phyloP scores from a whole-genome alignment of 2,888 invertebrate genomes.

The Tridacna crocea region DNA sequence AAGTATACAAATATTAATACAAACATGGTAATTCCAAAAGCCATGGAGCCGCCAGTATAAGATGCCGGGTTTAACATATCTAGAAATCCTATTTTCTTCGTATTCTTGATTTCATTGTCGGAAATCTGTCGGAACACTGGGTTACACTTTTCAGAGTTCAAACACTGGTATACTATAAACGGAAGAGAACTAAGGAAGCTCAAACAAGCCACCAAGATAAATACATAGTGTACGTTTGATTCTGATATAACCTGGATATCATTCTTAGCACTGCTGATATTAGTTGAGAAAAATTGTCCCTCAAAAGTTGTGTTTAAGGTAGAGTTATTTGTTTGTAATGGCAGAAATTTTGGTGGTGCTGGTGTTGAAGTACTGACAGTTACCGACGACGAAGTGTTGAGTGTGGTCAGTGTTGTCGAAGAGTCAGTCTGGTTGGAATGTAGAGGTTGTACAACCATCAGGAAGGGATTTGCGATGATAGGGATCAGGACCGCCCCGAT shows the following conservation, averaged over 20 bases:
- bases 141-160: conserved; percentile 16
- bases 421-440: not conserved
- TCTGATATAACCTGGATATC: conserved; percentile 1
- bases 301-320: not conserved
- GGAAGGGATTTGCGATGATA: conserved; percentile 64
- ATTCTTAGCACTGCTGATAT: not conserved
- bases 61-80: conserved; percentile 47
- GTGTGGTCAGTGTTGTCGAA: not conserved
- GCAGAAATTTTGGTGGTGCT: not conserved
- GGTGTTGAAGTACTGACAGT: not conserved
- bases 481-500: conserved; percentile 69
- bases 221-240: not conserved
- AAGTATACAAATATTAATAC: conserved; percentile 40
- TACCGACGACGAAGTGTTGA: not conserved
- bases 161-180: conserved; percentile 15
- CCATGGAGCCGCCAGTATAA: conserved; percentile 43
- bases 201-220: conserved; percentile 6
- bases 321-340: not conserved
- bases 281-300: conserved; percentile 10
- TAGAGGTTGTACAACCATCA: conserved; percentile 40
- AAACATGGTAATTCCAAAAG: conserved; percentile 49
- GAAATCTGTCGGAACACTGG: conserved; percentile 10
- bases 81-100: conserved; percentile 1
- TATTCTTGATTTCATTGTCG: conserved; percentile 7
- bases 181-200: conserved; percentile 5